phyloP scores from a whole-genome alignment of 1,140 invertebrate genomes.

The Drosophila funebris region DNA sequence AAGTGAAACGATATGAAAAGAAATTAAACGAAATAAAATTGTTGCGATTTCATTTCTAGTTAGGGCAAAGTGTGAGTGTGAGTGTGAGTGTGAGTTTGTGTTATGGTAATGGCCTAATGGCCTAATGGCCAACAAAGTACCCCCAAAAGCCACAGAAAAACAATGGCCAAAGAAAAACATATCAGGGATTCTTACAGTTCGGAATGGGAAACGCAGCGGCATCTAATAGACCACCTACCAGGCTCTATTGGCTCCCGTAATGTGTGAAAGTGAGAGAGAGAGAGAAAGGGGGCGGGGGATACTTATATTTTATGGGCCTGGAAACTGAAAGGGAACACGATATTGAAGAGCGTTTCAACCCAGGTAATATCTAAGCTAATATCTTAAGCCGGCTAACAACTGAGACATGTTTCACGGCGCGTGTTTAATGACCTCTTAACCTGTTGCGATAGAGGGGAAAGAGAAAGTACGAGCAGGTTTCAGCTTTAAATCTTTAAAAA shows the following conservation, averaged over 20 bases:
- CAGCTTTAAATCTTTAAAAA: no score
- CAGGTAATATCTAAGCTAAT: constrained; percentile 38
- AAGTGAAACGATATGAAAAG: constrained; percentile 40
- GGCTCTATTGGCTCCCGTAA: constrained; percentile 38
- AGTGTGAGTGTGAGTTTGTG: constrained; percentile 50
- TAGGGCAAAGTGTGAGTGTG: constrained; percentile 28
- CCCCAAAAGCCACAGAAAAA: constrained; percentile 19
- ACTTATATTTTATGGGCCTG: constrained; percentile 60
- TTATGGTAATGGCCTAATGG: constrained; percentile 12
- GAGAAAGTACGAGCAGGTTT: neutral
- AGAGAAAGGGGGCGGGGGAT: constrained; percentile 19
- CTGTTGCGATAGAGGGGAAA: constrained; percentile 23
- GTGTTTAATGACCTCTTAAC: constrained; percentile 51
- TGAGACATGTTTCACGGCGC: constrained; percentile 9
- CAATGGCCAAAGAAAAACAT: constrained; percentile 24
- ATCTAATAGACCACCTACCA: constrained; percentile 47
- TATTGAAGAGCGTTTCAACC: constrained; percentile 12
- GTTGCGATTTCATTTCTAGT: constrained; percentile 65
- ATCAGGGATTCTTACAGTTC: constrained; percentile 7
- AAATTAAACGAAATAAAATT: constrained; percentile 52
- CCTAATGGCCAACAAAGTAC: neutral
- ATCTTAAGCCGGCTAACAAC: constrained; percentile 40
- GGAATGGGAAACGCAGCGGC: neutral
- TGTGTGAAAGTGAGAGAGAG: no score
- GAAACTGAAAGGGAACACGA: constrained; percentile 30